phyloP scores from a whole-genome alignment of 2,113 vertebrate genomes.

The Scartelaos histophorus region DNA sequence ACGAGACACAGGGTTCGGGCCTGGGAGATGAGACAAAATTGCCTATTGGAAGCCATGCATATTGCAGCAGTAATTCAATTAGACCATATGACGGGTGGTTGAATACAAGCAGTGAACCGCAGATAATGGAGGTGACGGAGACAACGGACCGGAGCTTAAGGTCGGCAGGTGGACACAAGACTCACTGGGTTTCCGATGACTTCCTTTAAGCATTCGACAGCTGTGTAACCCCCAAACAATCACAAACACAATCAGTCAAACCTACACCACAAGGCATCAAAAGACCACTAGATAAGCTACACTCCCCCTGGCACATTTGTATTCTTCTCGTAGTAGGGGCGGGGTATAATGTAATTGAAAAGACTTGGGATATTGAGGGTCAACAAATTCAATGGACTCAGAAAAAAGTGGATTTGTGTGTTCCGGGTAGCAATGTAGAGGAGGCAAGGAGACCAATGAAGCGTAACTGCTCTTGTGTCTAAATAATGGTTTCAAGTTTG shows the following conservation, averaged over 20 bases:
- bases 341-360: slow-evolving; percentile 70
- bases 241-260: slow-evolving; percentile 40
- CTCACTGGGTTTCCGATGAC: slow-evolving; percentile 39
- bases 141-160: slow-evolving; percentile 47
- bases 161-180: slow-evolving; percentile 35
- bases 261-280: slow-evolving; percentile 53
- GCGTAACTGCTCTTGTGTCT: slow-evolving; percentile 24
- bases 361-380: slow-evolving; percentile 49
- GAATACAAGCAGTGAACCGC: slow-evolving; percentile 72
- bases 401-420: slow-evolving; percentile 40
- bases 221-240: slow-evolving; percentile 39
- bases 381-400: slow-evolving; percentile 61
- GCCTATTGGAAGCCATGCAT: slow-evolving; percentile 37
- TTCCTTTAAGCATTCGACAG: slow-evolving; percentile 54
- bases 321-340: slow-evolving; percentile 46
- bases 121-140: slow-evolving; percentile 67
- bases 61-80: slow-evolving; percentile 68
- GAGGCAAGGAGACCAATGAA: slow-evolving; percentile 31
- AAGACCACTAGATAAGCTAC: slow-evolving; percentile 46
- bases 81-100: slow-evolving; percentile 47
- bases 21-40: slow-evolving; percentile 30
- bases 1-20: slow-evolving; percentile 31
- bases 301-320: slow-evolving; percentile 53
- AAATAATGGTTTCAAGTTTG: slow-evolving; percentile 32
- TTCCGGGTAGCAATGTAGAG: slow-evolving; percentile 43